phyloP scores from a whole-genome alignment of 2,888 invertebrate species.

The Lasioglossum figueresi region DNA sequence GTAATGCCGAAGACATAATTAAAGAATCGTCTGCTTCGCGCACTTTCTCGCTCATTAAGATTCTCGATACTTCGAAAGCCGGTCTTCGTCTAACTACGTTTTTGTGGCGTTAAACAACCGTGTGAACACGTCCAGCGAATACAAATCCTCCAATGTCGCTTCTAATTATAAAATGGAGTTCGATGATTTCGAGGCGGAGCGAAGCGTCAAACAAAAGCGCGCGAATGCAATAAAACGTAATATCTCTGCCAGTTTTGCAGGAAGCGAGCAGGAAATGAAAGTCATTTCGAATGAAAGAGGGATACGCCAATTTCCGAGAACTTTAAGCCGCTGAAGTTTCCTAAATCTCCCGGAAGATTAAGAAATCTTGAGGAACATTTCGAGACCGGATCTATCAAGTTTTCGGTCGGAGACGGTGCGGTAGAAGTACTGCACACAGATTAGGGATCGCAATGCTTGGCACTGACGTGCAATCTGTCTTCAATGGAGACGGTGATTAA shows the following conservation, averaged over 20 bases:
- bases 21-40: background rate
- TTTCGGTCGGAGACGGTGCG: background rate
- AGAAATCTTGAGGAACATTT: background rate
- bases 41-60: background rate
- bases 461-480: background rate
- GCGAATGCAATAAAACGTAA: background rate
- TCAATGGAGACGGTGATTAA: background rate
- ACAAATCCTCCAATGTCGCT: background rate
- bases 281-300: background rate
- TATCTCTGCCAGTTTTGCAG: background rate
- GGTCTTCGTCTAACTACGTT: background rate
- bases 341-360: constrained; percentile 7
- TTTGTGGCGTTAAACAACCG: background rate
- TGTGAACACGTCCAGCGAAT: no score
- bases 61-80: background rate
- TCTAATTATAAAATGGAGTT: background rate
- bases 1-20: background rate
- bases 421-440: background rate
- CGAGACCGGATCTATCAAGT: background rate
- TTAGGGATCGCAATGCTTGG: background rate
- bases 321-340: background rate
- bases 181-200: background rate
- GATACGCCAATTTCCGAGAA: background rate
- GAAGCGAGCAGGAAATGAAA: constrained; percentile 2
- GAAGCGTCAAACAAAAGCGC: background rate